A percentile compares a stretch with the other conserved stretches of the same genome.
phyloP scores from a whole-genome alignment of 2,888 invertebrate species.

The Drosophila kanekoi region DNA sequence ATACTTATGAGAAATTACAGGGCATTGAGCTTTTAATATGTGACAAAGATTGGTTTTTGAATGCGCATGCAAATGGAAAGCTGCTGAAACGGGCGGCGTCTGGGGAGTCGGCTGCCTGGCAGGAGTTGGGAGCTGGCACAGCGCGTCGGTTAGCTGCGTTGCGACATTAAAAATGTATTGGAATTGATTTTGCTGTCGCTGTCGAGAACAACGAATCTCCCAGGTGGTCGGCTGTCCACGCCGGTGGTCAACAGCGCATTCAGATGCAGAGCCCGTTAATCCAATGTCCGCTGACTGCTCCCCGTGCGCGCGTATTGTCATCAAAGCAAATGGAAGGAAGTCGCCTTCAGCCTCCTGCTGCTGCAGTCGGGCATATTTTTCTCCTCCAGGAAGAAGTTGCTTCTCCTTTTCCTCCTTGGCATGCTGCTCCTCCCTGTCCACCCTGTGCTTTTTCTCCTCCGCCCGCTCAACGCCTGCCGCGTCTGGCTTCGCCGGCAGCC shows the following conservation, averaged over 20 bases:
- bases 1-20: too few species aligned
- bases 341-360: background rate
- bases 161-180: constrained; percentile 57
- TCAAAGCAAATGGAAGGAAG: constrained; percentile 45
- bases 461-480: constrained; percentile 40
- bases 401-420: background rate
- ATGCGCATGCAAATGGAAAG: too few species aligned
- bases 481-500: constrained; percentile 68
- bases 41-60: too few species aligned
- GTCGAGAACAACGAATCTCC: background rate
- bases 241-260: constrained; percentile 3
- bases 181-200: constrained; percentile 50
- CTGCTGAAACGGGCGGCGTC: too few species aligned
- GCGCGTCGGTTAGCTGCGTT: too few species aligned
- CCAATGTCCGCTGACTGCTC: constrained; percentile 13
- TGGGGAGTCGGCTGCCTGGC: too few species aligned
- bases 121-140: too few species aligned
- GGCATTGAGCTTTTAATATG: too few species aligned
- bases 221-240: background rate
- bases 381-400: background rate
- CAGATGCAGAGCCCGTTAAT: constrained; percentile 7
- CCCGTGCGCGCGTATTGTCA: constrained; percentile 11
- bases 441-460: background rate
- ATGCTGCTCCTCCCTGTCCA: background rate
- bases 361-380: background rate